Evolutionary conservation across 2,888 invertebrate species (phyloP).

Genomic region (Drosophila prostipennis): DNA sequence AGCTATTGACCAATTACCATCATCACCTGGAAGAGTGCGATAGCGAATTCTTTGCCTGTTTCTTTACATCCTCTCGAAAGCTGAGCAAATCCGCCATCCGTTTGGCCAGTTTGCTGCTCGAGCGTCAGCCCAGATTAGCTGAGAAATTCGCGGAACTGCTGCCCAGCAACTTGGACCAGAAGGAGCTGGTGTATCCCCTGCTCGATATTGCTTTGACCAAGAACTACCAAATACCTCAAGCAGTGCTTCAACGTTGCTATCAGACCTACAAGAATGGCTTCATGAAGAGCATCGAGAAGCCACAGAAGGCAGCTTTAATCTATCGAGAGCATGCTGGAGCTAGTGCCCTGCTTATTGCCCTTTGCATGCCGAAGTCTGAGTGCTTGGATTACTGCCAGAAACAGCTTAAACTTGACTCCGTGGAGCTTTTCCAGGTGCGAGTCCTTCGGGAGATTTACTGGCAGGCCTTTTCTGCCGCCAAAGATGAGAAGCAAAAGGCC

Average conservation of each 20-base stretch:
- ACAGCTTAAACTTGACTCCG: conserved; percentile 87
- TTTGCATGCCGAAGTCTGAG: conserved; percentile 86
- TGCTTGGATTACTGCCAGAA: conserved; percentile 86
- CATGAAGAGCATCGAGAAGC: conserved; percentile 87
- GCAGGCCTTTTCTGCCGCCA: conserved; percentile 84
- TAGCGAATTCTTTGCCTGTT: conserved; percentile 85
- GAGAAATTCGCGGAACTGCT: conserved; percentile 80
- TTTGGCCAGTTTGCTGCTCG: conserved; percentile 86
- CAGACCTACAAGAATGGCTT: conserved; percentile 87
- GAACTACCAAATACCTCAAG: conserved; percentile 78
- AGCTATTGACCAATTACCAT: conserved; percentile 87
- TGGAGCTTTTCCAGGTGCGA: conserved; percentile 86
- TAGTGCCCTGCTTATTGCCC: conserved; percentile 86
- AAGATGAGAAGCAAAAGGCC: conserved; percentile 79
- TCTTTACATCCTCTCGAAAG: conserved; percentile 85
- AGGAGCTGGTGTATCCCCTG: conserved; percentile 88
- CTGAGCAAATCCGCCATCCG: conserved; percentile 86
- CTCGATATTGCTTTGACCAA: conserved; percentile 84
- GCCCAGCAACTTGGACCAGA: conserved; percentile 83
- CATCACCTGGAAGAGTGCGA: conserved; percentile 85
- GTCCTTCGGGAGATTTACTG: conserved; percentile 86
- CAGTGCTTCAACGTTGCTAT: conserved; percentile 86
- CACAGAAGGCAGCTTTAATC: conserved; percentile 88
- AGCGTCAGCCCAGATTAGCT: conserved; percentile 52
- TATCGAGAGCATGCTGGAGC: conserved; percentile 87